phyloP scores from a whole-genome alignment of 2,797 vertebrate genomes.

The Florisuga fusca region DNA sequence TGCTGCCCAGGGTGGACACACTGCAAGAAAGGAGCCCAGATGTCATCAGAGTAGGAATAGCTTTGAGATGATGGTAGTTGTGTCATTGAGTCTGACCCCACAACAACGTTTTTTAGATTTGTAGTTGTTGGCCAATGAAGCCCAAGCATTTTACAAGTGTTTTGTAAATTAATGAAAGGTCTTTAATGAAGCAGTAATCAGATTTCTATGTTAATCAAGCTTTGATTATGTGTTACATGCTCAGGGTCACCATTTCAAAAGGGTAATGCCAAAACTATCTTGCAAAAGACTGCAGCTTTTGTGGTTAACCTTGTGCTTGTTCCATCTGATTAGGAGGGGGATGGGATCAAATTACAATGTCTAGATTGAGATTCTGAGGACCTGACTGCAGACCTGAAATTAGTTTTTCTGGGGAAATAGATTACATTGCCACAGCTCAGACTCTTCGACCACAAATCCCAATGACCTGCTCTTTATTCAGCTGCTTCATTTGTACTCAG shows the following conservation, averaged over 20 bases:
- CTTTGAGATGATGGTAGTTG: not conserved
- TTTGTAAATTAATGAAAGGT: conserved; percentile 33
- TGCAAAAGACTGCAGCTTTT: not conserved
- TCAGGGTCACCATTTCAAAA: not conserved
- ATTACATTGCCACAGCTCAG: not conserved
- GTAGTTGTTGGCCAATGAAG: not conserved
- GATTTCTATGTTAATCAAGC: conserved; percentile 48
- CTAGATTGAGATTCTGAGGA: not conserved
- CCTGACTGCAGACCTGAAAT: not conserved
- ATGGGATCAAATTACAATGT: not conserved
- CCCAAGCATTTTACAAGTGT: not conserved
- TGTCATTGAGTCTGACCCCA: not conserved
- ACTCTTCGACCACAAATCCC: not conserved
- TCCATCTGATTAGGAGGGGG: not conserved
- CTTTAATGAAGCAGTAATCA: conserved; percentile 40
- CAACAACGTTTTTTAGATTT: not conserved
- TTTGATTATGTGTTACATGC: conserved; percentile 43
- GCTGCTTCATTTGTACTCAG: not conserved
- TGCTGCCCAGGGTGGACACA: not conserved
- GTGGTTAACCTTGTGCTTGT: not conserved
- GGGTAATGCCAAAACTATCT: not conserved
- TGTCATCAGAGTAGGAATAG: not conserved
- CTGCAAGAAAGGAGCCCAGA: not conserved
- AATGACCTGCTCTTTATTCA: not conserved
- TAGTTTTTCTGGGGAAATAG: not conserved